Evolutionary conservation across 2,888 invertebrate species (phyloP).

Genomic region (Eurytoma adleriae): DNA sequence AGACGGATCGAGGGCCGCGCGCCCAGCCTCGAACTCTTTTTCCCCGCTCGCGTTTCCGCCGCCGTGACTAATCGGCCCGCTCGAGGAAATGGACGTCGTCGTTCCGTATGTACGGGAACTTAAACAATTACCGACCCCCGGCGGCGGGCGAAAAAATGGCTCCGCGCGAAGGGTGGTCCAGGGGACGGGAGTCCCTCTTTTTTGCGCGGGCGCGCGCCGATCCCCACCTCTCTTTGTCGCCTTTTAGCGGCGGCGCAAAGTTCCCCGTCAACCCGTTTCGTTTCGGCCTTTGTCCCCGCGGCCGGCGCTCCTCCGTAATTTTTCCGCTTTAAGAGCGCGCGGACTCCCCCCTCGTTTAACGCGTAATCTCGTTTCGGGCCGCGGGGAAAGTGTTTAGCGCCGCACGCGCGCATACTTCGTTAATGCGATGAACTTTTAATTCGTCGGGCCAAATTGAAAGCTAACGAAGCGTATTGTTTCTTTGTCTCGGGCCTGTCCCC

Average conservation of each 20-base stretch:
- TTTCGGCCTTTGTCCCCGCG: neutral
- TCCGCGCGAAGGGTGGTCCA: slow-evolving; percentile 20
- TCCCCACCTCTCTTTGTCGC: slow-evolving; percentile 15
- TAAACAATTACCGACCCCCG: slow-evolving; percentile 44
- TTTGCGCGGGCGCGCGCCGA: neutral
- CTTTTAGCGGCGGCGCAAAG: neutral
- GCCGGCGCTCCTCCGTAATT: neutral
- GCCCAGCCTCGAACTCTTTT: slow-evolving; percentile 34
- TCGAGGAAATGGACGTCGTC: slow-evolving; percentile 47
- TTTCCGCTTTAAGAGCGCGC: neutral
- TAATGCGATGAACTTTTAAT: neutral
- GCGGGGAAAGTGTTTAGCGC: neutral
- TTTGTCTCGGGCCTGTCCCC: too few species aligned
- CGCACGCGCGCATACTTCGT: neutral
- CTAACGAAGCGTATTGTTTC: neutral
- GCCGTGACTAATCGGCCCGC: slow-evolving; percentile 53
- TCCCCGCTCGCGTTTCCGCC: slow-evolving; percentile 23
- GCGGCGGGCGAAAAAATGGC: slow-evolving; percentile 39
- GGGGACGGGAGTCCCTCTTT: neutral
- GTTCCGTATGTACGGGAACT: slow-evolving; percentile 25
- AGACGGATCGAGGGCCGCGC: slow-evolving; percentile 48
- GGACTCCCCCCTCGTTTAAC: neutral
- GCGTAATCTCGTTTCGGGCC: too few species aligned
- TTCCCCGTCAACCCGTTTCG: neutral
- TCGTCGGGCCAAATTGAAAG: slow-evolving; percentile 12